phyloP scores from a whole-genome alignment of 2,113 vertebrate species.

The Dolichotis patagonum region DNA sequence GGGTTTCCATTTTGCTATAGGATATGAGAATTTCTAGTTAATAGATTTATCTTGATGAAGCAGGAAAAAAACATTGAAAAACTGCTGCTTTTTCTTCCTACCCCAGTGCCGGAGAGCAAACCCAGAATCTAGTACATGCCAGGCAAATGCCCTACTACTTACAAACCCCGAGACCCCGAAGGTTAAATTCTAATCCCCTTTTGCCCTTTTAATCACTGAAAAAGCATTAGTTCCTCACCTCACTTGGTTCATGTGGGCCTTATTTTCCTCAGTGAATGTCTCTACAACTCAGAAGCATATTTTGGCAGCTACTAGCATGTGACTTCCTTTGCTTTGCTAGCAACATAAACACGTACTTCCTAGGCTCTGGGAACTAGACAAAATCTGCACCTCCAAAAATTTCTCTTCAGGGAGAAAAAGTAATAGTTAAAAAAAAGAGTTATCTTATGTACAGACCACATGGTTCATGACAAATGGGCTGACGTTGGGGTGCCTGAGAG shows the following conservation, averaged over 20 bases:
- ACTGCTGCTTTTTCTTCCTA: not conserved
- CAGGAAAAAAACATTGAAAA: not conserved
- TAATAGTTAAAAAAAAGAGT: not conserved
- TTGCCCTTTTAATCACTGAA: not conserved
- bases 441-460: not conserved
- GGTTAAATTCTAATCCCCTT: not conserved
- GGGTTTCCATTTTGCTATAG: not conserved
- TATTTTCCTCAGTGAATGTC: not conserved
- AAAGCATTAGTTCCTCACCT: not conserved
- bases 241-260: not conserved
- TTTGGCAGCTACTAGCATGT: not conserved
- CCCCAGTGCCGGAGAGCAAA: not conserved
- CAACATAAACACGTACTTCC: not conserved
- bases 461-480: not conserved
- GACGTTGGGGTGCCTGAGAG: accelerated
- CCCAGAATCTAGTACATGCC: not conserved
- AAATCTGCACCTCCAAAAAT: not conserved
- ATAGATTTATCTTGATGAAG: not conserved
- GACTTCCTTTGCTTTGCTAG: not conserved
- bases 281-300: not conserved
- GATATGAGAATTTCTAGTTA: not conserved
- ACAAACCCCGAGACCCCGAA: not conserved
- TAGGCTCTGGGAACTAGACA: not conserved
- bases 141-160: not conserved
- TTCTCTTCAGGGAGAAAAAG: not conserved